Percentiles rank a stretch among this genome's conserved stretches.
phyloP scores from a whole-genome alignment of 2,797 vertebrate species.

The Lacerta bilineata region DNA sequence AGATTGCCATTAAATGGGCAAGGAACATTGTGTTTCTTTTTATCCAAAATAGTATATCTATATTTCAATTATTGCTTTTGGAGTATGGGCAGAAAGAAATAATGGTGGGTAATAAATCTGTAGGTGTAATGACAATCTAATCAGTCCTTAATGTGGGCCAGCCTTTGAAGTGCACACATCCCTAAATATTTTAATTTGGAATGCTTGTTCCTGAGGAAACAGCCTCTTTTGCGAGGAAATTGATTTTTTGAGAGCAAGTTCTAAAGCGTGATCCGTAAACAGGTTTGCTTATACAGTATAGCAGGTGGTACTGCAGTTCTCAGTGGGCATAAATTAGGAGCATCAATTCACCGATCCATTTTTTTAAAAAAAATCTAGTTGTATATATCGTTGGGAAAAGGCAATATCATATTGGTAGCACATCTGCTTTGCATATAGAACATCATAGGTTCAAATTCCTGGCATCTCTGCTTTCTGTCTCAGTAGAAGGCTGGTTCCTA shows the following conservation, averaged over 20 bases:
- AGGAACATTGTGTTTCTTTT: conserved; percentile 51
- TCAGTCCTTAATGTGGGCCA: conserved; percentile 54
- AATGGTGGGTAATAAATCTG: conserved; percentile 62
- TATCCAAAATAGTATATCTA: conserved; percentile 55
- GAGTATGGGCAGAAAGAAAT: conserved; percentile 64
- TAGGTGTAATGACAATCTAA: conserved; percentile 62
- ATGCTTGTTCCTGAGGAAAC: not conserved
- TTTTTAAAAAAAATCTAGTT: too few species aligned
- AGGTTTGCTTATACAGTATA: conserved; percentile 20
- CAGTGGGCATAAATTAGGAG: not conserved
- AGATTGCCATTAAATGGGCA: conserved; percentile 42
- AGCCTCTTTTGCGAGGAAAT: conserved; percentile 28
- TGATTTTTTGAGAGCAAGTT: not conserved
- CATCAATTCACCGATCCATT: not conserved
- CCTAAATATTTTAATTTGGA: conserved; percentile 40
- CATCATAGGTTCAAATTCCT: too few species aligned
- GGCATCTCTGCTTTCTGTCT: too few species aligned
- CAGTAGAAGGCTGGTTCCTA: too few species aligned
- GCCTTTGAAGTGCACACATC: conserved; percentile 47
- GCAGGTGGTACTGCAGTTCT: conserved; percentile 21
- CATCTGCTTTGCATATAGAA: too few species aligned
- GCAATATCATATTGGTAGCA: too few species aligned
- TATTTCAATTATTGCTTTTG: conserved; percentile 58
- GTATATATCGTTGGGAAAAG: too few species aligned
- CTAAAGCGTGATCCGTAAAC: not conserved